Evolutionary conservation across 2,888 invertebrate genomes (phyloP), one percentile per base, ranked within the genome.

Genomic region (Lasiommata megera): DNA sequence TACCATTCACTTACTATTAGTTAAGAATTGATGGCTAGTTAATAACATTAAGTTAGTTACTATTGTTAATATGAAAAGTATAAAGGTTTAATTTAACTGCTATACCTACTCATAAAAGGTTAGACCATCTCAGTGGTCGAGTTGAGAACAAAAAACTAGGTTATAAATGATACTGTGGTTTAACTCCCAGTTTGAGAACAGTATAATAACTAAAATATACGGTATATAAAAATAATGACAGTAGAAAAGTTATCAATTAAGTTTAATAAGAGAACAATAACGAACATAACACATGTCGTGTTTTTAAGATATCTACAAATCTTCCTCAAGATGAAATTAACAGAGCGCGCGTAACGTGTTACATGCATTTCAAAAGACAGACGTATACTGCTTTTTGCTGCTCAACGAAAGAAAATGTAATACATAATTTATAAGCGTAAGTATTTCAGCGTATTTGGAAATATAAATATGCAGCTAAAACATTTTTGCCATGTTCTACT

Each of bases 321-420:
- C 36, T 59, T 54, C n/a, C 17, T 38, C 38, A 46, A 46, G 43
- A 23, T 38, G 40, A 34, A 51, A 40, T 54, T 55, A 59, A 59
- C 58, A 59, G 58, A 55, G 58, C 54, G 54, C 16, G 38, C 28
- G 51, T 59, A 55, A 59, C 54, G 54, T 58, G 54, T 58, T 54
- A 46, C 51, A 51, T 51, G 58, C 44, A 59, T 55, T 46, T 55
- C 46, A 50, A 58, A 58, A 54, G 48, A 56, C 14, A 36, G 48
- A 40, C 41, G 48, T 23, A 54, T 50, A 54, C 18, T 43, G 46
- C 54, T 47, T 58, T 53, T 54, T 59, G 54, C 46, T 38, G 40
- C 31, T 55, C 44, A 44, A 31, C n/a, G 41, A 41, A 52, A 43
- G 41, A 56, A 55, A 56, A 43, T 56, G 31, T 18, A 28, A 41